These are phyloP conservation scores for Pyrrhia umbra DNA, from an alignment of 2,888 invertebrate genomes.

Conservation along the genomic window DNA sequence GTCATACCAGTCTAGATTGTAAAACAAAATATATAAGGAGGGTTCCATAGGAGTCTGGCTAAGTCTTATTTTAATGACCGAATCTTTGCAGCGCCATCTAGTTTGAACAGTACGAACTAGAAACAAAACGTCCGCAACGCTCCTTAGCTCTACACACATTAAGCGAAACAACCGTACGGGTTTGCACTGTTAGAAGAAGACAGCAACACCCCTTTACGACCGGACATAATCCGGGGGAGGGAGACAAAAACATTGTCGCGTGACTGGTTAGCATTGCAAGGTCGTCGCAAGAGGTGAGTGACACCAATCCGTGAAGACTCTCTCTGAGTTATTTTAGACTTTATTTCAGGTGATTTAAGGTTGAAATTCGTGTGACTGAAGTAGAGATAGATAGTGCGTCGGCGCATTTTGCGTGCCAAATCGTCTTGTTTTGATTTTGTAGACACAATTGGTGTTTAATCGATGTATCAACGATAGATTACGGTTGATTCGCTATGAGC, in stretches of 20 bases:
- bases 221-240: slow-evolving; percentile 59
- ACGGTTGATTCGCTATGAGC: slow-evolving; percentile 67
- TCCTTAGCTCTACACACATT: slow-evolving; percentile 61
- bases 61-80: too few species aligned
- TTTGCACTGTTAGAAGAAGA: slow-evolving; percentile 71
- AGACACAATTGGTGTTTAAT: slow-evolving; percentile 79
- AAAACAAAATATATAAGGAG: too few species aligned
- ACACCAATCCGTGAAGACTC: slow-evolving; percentile 68
- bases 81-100: slow-evolving; percentile 65
- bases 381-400: slow-evolving; percentile 62
- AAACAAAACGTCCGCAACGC: slow-evolving; percentile 66
- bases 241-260: slow-evolving; percentile 75
- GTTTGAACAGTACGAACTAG: slow-evolving; percentile 49
- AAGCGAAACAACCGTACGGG: slow-evolving; percentile 66
- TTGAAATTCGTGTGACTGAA: slow-evolving; percentile 37
- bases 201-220: slow-evolving; percentile 56
- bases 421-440: slow-evolving; percentile 76
- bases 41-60: too few species aligned
- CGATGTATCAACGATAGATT: slow-evolving; percentile 68
- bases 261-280: slow-evolving; percentile 90
- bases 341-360: slow-evolving; percentile 17
- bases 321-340: slow-evolving; percentile 34
- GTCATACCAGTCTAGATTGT: too few species aligned
- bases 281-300: slow-evolving; percentile 86
- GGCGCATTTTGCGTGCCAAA: slow-evolving; percentile 81